Evolutionary conservation across 2,113 vertebrate genomes (phyloP).

Genomic region (Nesogale talazaci): DNA sequence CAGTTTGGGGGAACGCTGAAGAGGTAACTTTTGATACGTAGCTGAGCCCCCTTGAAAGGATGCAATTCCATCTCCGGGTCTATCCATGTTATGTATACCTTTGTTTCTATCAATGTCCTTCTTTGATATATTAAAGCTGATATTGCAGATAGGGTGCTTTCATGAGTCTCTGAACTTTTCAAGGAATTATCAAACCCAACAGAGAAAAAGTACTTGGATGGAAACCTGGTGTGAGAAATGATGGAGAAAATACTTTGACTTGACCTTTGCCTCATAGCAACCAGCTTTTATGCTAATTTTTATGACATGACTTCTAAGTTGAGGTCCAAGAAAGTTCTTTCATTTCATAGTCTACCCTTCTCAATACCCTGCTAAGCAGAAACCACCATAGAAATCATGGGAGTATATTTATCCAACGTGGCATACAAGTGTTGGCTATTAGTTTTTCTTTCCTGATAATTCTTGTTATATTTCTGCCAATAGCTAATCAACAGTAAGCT

Average conservation of each 20-base stretch:
- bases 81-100: neutral
- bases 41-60: neutral
- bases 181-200: no score
- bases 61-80: neutral
- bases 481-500: neutral
- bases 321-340: neutral
- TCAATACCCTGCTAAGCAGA: neutral
- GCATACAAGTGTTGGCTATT: neutral
- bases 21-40: neutral
- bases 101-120: neutral
- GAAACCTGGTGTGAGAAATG: no score
- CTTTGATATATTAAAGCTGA: no score
- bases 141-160: no score
- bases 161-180: no score
- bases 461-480: neutral
- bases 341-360: neutral
- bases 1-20: neutral
- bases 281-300: no score
- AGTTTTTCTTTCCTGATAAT: neutral
- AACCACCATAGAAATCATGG: neutral
- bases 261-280: no score
- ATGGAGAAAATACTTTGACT: no score
- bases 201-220: no score
- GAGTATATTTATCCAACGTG: neutral
- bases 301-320: no score